Evolutionary conservation across 2,888 invertebrate species (phyloP).

Genomic region (Cataglyphis cursor): DNA sequence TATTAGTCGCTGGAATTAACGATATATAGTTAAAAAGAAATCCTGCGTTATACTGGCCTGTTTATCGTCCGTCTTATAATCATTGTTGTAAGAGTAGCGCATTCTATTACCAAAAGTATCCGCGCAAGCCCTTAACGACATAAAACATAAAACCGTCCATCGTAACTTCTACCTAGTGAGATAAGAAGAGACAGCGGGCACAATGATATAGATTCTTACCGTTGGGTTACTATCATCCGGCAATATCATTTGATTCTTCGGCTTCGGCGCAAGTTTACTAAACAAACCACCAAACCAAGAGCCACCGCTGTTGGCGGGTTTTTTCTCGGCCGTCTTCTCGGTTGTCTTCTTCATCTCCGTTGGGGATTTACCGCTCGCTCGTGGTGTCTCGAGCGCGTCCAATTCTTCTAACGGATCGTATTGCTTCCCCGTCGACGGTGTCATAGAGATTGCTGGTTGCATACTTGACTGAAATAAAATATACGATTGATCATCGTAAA

Average conservation of each 20-base stretch:
- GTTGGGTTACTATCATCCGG: conserved; percentile 98
- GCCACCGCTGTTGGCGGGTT: conserved; percentile 79
- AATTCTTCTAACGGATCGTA: conserved; percentile 86
- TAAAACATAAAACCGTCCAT: conserved; percentile 78
- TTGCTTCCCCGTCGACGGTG: conserved; percentile 83
- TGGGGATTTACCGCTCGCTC: conserved; percentile 65
- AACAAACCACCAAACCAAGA: conserved; percentile 95
- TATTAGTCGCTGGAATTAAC: conserved; percentile 60
- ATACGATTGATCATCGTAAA: conserved; percentile 76
- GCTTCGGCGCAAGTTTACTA: conserved; percentile 93
- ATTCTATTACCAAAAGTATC: conserved; percentile 83
- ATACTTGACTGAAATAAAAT: conserved; percentile 81
- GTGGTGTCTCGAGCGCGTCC: conserved; percentile 83
- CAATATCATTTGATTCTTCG: conserved; percentile 97
- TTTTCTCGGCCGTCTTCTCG: conserved; percentile 84
- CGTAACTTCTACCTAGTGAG: conserved; percentile 49
- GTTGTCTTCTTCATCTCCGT: conserved; percentile 71
- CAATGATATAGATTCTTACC: conserved; percentile 88
- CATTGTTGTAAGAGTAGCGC: conserved; percentile 64
- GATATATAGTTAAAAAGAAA: conserved; percentile 47
- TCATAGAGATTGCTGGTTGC: conserved; percentile 83
- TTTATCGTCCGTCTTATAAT: conserved; percentile 72
- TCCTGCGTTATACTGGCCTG: conserved; percentile 81
- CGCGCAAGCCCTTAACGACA: conserved; percentile 83
- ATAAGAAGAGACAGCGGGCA: background rate